These are phyloP conservation scores for Papilio machaon DNA, from an alignment of 1,140 invertebrate species.

Conservation along the genomic window DNA sequence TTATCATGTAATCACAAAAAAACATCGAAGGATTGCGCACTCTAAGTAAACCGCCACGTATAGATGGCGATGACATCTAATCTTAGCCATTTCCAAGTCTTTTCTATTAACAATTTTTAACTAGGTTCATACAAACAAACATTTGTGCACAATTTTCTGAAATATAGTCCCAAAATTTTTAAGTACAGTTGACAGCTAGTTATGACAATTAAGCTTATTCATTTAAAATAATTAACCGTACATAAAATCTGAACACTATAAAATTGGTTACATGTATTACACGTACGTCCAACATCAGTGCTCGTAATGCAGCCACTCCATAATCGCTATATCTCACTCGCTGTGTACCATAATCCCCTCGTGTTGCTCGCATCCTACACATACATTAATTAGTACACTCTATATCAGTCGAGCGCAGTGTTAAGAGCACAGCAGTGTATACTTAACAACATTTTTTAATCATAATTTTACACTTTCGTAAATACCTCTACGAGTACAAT, in stretches of 20 bases:
- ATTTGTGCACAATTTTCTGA: too few species aligned
- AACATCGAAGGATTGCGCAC: too few species aligned
- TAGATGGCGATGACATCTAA: too few species aligned
- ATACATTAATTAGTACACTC: conserved; percentile 23
- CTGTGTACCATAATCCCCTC: conserved; percentile 22
- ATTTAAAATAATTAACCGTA: background rate
- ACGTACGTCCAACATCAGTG: background rate
- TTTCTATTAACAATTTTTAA: too few species aligned
- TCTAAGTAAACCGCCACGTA: too few species aligned
- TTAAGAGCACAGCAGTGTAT: conserved; percentile 10
- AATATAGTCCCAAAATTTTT: too few species aligned
- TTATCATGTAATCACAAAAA: background rate
- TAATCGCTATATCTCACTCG: conserved; percentile 24
- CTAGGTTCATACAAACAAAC: too few species aligned
- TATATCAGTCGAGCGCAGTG: background rate
- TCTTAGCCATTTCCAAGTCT: too few species aligned
- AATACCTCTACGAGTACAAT: background rate
- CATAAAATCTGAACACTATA: background rate
- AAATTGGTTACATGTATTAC: background rate
- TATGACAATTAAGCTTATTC: background rate
- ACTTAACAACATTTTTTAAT: conserved; percentile 15
- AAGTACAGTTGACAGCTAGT: too few species aligned
- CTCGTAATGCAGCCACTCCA: conserved; percentile 7
- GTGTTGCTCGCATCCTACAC: conserved; percentile 21
- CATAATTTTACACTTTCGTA: conserved; percentile 1